A percentile compares a stretch with the other conserved stretches of the same genome.
These are phyloP conservation scores for Naja naja DNA, from an alignment of 2,113 vertebrate genomes.

Conservation along the genomic window DNA sequence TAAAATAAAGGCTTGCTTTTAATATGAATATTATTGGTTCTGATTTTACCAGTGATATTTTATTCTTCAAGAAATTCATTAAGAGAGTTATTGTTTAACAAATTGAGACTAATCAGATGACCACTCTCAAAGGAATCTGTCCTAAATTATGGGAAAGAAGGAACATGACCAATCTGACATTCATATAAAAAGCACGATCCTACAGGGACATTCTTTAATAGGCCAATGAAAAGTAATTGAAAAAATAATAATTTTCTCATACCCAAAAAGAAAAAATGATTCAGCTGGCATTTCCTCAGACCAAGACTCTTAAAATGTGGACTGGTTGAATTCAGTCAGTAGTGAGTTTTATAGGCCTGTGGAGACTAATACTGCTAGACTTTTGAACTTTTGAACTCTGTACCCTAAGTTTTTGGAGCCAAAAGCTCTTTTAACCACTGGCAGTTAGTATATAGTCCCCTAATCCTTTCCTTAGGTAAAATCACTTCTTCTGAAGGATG, in stretches of 20 bases:
- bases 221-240: slow-evolving; percentile 15
- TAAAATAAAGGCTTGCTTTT: background rate
- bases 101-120: background rate
- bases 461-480: slow-evolving; percentile 64
- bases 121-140: slow-evolving; percentile 14
- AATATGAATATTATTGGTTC: background rate
- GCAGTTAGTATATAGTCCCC: slow-evolving; percentile 62
- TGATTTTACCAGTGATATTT: background rate
- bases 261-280: slow-evolving; percentile 60
- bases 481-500: slow-evolving; percentile 54
- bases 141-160: slow-evolving; percentile 18
- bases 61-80: background rate
- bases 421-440: slow-evolving; percentile 68
- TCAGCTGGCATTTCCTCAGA: slow-evolving; percentile 55
- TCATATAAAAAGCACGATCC: slow-evolving; percentile 20
- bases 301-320: slow-evolving; percentile 49
- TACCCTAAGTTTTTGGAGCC: slow-evolving; percentile 73
- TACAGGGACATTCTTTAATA: slow-evolving; percentile 48
- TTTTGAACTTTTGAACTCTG: slow-evolving; percentile 76
- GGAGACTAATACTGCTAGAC: slow-evolving; percentile 77
- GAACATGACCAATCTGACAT: slow-evolving; percentile 30
- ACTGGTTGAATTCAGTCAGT: slow-evolving; percentile 78
- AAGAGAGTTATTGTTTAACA: background rate
- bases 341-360: slow-evolving; percentile 74
- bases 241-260: slow-evolving; percentile 40